These are phyloP conservation scores for Eulemur mongoz DNA, from an alignment of 2,797 vertebrate species.

Conservation along the genomic window DNA sequence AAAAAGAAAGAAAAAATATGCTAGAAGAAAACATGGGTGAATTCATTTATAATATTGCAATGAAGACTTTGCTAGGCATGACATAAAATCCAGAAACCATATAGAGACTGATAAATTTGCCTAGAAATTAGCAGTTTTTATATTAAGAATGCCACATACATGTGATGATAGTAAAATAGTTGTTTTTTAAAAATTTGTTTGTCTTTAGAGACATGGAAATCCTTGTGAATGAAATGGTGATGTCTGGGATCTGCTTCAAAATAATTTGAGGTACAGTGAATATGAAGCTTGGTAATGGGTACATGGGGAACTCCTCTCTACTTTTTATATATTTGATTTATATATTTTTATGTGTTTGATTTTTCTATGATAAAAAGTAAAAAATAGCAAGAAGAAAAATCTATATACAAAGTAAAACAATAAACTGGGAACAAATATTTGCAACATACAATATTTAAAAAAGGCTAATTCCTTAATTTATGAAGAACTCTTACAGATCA, in stretches of 20 bases:
- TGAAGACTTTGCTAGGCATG: not conserved
- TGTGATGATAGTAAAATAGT: not conserved
- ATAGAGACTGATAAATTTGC: not conserved
- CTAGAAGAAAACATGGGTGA: not conserved
- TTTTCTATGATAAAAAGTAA: conserved; percentile 43
- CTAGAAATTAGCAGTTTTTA: not conserved
- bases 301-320: not conserved
- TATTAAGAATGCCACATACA: not conserved
- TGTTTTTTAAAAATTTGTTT: not conserved
- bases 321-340: not conserved
- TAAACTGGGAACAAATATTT: not conserved
- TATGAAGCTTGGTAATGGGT: not conserved
- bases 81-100: conserved; percentile 1
- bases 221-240: not conserved
- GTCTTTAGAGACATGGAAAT: not conserved
- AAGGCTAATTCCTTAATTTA: not conserved
- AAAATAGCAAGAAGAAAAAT: not conserved
- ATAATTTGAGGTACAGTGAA: not conserved
- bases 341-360: not conserved
- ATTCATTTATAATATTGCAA: not conserved
- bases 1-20: too few species aligned
- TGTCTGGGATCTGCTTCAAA: not conserved
- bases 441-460: not conserved
- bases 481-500: not conserved
- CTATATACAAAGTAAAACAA: not conserved